phyloP scores from a whole-genome alignment of 2,113 vertebrate species.

The Chrysemys picta region DNA sequence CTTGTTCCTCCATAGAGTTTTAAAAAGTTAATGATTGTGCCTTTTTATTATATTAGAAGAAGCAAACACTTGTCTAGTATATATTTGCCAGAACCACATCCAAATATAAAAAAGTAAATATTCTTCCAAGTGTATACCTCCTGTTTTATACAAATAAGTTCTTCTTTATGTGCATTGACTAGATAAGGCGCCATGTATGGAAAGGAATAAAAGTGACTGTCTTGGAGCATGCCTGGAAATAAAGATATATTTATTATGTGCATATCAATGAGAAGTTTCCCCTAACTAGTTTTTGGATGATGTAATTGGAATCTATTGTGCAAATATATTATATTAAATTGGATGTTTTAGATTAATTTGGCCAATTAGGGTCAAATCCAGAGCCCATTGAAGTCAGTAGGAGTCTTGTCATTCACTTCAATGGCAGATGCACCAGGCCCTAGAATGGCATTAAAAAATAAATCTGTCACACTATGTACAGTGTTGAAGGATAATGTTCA shows the following conservation, averaged over 20 bases:
- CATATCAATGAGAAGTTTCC: background rate
- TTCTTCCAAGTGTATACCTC: background rate
- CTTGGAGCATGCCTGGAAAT: background rate
- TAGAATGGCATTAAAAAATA: slow-evolving; percentile 13
- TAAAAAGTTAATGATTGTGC: background rate
- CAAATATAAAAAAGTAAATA: background rate
- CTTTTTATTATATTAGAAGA: background rate
- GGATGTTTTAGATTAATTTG: background rate
- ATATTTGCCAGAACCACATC: slow-evolving; percentile 4
- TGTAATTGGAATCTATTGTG: background rate
- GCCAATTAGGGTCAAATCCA: background rate
- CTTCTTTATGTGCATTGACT: background rate
- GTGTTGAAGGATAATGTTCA: slow-evolving; percentile 46
- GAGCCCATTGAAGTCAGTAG: background rate
- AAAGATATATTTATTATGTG: background rate
- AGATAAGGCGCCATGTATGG: background rate
- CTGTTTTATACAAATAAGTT: background rate
- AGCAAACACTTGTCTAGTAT: background rate
- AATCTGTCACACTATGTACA: background rate
- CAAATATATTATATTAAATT: background rate
- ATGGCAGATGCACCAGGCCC: background rate
- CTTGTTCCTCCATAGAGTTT: background rate
- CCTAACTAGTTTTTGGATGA: background rate
- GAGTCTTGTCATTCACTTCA: background rate
- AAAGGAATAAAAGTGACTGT: background rate